Conservation (phyloP, 2,113 vertebrate species). For the Camelus bactrianus region DNA sequence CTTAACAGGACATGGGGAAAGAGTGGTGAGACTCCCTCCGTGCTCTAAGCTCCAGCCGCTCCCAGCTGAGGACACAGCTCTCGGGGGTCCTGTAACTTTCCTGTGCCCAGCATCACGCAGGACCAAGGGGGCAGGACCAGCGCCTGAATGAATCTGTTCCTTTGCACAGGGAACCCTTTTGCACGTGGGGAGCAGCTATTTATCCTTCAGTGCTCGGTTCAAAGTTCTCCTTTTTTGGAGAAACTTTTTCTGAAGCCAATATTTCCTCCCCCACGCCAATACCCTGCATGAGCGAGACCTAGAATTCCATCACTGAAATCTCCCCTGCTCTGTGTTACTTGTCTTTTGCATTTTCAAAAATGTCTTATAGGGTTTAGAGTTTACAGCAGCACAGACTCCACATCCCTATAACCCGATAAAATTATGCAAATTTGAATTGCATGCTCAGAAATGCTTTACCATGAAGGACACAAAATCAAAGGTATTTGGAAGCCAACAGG, state of each 20-base stretch:
- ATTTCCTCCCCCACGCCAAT: no score
- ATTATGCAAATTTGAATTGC: accelerated
- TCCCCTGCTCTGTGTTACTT: no score
- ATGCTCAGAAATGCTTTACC: neutral
- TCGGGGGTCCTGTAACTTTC: accelerated
- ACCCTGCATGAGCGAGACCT: no score
- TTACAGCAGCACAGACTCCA: accelerated
- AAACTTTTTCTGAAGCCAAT: neutral
- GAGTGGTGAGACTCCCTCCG: neutral
- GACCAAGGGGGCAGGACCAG: neutral
- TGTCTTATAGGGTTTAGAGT: neutral
- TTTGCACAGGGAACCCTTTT: accelerated
- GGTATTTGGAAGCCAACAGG: neutral
- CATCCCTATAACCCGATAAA: accelerated
- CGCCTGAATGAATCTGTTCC: no score
- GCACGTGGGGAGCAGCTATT: accelerated
- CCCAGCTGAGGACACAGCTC: neutral
- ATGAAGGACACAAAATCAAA: neutral
- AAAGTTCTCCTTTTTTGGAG: neutral
- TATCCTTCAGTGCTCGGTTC: neutral
- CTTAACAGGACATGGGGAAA: neutral
- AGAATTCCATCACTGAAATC: no score
- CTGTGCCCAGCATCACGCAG: neutral
- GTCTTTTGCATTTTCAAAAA: neutral
- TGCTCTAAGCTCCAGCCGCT: neutral